These are phyloP conservation scores for Globicephala melas DNA, from an alignment of 2,113 vertebrate genomes.

Conservation along the genomic window DNA sequence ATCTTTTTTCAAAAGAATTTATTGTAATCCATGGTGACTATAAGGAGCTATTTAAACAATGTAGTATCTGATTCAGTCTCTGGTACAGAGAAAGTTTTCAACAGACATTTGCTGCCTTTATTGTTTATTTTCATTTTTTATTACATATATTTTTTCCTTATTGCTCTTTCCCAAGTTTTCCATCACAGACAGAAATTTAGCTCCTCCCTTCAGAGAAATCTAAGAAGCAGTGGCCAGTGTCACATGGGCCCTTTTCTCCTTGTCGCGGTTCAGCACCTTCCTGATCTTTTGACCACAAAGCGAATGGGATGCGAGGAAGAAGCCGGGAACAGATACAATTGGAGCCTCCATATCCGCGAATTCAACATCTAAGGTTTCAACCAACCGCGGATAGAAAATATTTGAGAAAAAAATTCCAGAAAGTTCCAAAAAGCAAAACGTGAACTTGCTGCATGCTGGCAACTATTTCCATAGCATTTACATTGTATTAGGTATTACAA, in stretches of 20 bases:
- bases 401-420: background rate
- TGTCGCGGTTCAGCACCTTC: background rate
- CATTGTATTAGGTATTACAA: background rate
- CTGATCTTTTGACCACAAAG: background rate
- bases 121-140: background rate
- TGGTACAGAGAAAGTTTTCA: background rate
- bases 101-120: background rate
- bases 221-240: background rate
- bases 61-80: background rate
- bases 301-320: background rate
- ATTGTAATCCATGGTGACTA: background rate
- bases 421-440: background rate
- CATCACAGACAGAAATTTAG: background rate
- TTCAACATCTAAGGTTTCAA: background rate
- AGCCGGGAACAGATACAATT: background rate
- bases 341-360: background rate
- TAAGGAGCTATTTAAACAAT: background rate
- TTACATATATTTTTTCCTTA: background rate
- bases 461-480: background rate
- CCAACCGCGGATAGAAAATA: background rate
- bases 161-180: background rate
- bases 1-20: background rate
- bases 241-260: background rate
- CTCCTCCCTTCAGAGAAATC: background rate
- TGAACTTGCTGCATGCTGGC: background rate